Evolutionary conservation across 2,113 vertebrate species (phyloP).

Genomic region (Oncorhynchus tshawytscha): DNA sequence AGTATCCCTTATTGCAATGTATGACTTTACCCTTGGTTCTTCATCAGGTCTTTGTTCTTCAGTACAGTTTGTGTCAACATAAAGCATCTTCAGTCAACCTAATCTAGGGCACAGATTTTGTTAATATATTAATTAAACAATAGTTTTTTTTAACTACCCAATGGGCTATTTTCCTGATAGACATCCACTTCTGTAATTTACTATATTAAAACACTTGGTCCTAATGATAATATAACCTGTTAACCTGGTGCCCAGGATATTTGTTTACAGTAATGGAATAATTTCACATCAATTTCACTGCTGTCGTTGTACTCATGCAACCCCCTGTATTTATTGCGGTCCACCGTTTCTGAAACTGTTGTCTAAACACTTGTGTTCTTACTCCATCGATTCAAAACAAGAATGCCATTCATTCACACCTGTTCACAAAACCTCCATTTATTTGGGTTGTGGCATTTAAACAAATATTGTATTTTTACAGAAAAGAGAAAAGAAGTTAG

Average conservation of each 20-base stretch:
- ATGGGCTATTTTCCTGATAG: not conserved
- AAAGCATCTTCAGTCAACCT: not conserved
- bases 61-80: not conserved
- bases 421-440: slow-evolving; percentile 27
- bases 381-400: slow-evolving; percentile 1
- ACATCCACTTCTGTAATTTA: not conserved
- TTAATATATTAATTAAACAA: not conserved
- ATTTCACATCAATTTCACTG: not conserved
- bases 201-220: slow-evolving; percentile 1
- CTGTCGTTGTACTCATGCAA: not conserved
- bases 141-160: not conserved
- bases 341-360: not conserved
- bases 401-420: not conserved
- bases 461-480: not conserved
- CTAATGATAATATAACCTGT: not conserved
- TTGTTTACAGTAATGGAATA: not conserved
- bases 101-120: not conserved
- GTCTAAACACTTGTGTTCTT: not conserved
- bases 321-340: not conserved
- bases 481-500: not conserved
- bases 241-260: not conserved
- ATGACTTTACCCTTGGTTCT: no score
- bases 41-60: not conserved
- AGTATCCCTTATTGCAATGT: no score
- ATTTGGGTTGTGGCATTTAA: slow-evolving; percentile 25